Conservation (phyloP, 2,797 vertebrate genomes). For the Eidolon dupreanum region DNA sequence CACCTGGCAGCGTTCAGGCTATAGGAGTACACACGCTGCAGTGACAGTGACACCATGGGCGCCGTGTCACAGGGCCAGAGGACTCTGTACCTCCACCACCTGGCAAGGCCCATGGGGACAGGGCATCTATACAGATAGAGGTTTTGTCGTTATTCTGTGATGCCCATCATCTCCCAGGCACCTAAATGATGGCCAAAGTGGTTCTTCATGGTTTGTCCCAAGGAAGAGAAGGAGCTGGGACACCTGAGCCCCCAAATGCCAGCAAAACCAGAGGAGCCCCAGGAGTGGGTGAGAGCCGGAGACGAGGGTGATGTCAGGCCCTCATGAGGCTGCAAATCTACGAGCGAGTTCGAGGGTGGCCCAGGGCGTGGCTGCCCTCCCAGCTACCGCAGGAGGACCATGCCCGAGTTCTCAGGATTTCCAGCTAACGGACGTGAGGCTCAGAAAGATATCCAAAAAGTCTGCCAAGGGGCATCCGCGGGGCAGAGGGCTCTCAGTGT, state of each 20-base stretch:
- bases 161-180: background rate
- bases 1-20: background rate
- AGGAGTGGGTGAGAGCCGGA: background rate
- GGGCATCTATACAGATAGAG: background rate
- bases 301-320: background rate
- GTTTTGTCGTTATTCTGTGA: background rate
- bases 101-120: background rate
- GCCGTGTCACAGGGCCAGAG: background rate
- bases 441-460: background rate
- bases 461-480: background rate
- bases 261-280: background rate
- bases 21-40: background rate
- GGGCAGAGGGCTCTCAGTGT: background rate
- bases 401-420: background rate
- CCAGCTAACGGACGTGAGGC: background rate
- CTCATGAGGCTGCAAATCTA: background rate
- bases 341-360: background rate
- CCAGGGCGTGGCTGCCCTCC: background rate
- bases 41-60: too few relatives aligned
- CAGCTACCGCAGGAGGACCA: background rate
- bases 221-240: background rate
- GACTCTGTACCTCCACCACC: background rate
- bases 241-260: background rate
- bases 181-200: background rate
- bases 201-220: background rate